phyloP scores from a whole-genome alignment of 2,113 vertebrate species.

The Columbina picui region DNA sequence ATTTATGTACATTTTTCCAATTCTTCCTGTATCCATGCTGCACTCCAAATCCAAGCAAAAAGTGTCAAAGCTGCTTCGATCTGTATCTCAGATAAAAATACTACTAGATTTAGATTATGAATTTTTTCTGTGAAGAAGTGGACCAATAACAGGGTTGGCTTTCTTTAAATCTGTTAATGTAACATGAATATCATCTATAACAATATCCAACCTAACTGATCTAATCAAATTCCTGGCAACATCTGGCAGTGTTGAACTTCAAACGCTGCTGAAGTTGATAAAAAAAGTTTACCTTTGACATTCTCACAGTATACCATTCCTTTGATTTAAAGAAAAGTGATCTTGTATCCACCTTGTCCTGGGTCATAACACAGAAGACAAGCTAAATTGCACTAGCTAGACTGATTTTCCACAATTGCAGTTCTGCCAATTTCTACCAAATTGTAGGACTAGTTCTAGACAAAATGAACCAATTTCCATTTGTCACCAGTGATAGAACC shows the following conservation, averaged over 20 bases:
- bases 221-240: neutral
- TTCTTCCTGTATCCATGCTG: neutral
- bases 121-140: neutral
- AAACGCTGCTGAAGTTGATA: neutral
- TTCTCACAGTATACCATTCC: neutral
- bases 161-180: neutral
- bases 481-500: neutral
- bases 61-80: neutral
- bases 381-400: neutral
- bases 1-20: neutral
- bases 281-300: neutral
- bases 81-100: neutral
- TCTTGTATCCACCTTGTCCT: neutral
- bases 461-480: neutral
- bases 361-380: neutral
- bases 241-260: neutral
- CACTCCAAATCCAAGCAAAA: neutral
- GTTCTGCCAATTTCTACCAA: neutral
- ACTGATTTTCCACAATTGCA: neutral
- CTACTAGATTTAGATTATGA: neutral
- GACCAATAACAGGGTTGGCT: neutral
- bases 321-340: neutral
- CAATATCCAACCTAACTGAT: neutral
- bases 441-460: neutral
- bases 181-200: neutral